phyloP scores from a whole-genome alignment of 2,797 vertebrate species.

The Staurois parvus region DNA sequence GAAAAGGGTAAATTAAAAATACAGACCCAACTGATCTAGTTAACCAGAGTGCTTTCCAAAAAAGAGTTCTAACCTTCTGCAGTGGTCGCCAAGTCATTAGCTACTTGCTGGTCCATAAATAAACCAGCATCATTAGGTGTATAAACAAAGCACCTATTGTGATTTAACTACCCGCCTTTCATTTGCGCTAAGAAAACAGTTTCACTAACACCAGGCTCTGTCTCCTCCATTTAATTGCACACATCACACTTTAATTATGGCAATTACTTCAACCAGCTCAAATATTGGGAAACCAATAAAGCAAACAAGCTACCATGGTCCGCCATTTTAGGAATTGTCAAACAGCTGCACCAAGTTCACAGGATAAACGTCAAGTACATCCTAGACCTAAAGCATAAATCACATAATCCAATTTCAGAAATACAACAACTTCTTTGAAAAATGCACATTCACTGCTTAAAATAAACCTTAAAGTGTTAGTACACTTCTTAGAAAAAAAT shows the following conservation, averaged over 20 bases:
- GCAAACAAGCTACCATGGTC: not conserved
- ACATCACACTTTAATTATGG: not conserved
- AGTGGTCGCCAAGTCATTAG: conserved; percentile 42
- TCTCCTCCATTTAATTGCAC: conserved; percentile 8
- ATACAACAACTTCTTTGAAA: too few relatives aligned
- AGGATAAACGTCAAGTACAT: too few relatives aligned
- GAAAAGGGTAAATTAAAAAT: conserved; percentile 39
- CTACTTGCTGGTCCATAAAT: conserved; percentile 49
- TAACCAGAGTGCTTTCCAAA: not conserved
- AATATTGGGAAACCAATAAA: not conserved
- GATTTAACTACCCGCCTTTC: conserved; percentile 11
- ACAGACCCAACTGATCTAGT: not conserved
- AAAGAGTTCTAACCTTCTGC: conserved; percentile 33
- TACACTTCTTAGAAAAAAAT: too few relatives aligned
- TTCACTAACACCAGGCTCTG: not conserved
- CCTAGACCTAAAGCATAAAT: too few relatives aligned
- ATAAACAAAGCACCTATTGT: conserved; percentile 52
- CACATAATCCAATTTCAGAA: too few relatives aligned
- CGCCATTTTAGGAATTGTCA: too few relatives aligned
- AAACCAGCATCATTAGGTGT: conserved; percentile 43
- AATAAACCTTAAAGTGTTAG: too few relatives aligned
- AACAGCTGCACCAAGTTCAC: too few relatives aligned
- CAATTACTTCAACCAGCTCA: conserved; percentile 3
- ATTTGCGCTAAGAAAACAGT: conserved; percentile 29
- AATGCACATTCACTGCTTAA: too few relatives aligned